phyloP scores from a whole-genome alignment of 2,888 invertebrate genomes.

The Limnephilus auricula region DNA sequence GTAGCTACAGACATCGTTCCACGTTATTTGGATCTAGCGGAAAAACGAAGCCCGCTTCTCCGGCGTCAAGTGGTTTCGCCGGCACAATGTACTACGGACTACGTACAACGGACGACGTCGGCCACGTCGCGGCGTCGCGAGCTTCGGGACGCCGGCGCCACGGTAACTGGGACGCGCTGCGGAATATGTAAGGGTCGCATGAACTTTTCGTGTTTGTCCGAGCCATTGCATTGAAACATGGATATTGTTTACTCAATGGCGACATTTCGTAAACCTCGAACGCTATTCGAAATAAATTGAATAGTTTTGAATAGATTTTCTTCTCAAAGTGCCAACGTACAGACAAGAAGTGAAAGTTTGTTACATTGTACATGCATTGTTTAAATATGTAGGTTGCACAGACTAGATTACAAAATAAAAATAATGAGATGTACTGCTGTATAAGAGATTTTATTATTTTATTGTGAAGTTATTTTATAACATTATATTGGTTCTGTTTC shows the following conservation, averaged over 20 bases:
- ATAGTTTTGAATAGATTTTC: neutral
- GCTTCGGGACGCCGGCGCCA: neutral
- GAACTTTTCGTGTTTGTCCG: neutral
- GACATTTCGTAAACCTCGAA: conserved; percentile 2
- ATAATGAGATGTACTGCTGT: too few species aligned
- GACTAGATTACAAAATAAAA: neutral
- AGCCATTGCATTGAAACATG: neutral
- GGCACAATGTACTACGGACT: neutral
- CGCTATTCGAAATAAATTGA: neutral
- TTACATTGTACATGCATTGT: neutral
- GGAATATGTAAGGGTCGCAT: neutral
- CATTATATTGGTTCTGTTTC: too few species aligned
- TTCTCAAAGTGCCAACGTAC: neutral
- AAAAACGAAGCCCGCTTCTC: neutral
- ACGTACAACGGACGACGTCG: neutral
- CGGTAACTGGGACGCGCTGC: neutral
- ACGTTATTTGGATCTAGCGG: neutral
- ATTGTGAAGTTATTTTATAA: too few species aligned
- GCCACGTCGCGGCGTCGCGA: neutral
- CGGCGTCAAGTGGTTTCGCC: conserved; percentile 2
- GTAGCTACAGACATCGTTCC: neutral
- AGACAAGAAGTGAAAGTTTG: neutral
- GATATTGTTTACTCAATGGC: neutral
- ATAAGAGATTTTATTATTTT: too few species aligned
- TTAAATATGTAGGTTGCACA: neutral